Percentiles rank a stretch among this genome's conserved stretches.
Conservation (phyloP, 2,113 vertebrate genomes). For the Orientallactaga bullata region DNA sequence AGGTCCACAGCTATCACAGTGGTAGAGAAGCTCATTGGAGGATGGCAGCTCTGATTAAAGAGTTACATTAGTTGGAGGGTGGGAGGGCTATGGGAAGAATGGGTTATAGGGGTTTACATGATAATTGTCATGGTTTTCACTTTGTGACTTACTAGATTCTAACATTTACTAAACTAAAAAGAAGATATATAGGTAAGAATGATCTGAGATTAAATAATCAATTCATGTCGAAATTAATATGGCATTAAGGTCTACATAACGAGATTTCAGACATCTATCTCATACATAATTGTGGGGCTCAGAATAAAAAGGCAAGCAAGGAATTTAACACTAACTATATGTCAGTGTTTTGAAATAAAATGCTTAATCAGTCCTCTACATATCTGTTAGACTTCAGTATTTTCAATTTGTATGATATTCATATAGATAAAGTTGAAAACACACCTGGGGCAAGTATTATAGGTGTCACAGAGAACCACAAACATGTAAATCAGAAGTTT, state of each 20-base stretch:
- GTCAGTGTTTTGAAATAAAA: constrained; percentile 23
- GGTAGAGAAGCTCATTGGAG: not conserved
- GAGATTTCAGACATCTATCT: not conserved
- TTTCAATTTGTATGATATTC: not conserved
- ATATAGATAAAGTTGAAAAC: not conserved
- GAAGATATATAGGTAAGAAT: not conserved
- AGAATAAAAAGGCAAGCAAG: not conserved
- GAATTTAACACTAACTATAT: constrained; percentile 7
- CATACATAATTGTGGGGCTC: not conserved
- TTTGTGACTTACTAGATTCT: not conserved
- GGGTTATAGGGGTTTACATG: too few relatives aligned
- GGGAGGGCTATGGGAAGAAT: too few relatives aligned
- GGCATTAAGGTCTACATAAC: not conserved
- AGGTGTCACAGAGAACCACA: not conserved
- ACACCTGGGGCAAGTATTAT: not conserved
- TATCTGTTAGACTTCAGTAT: not conserved
- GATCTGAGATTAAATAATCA: constrained; percentile 5
- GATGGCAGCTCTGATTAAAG: not conserved
- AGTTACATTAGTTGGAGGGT: not conserved
- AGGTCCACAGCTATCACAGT: not conserved
- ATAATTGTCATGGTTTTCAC: not conserved
- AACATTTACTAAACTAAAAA: not conserved
- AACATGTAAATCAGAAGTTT: not conserved
- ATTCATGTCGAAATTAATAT: not conserved
- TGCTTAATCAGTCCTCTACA: not conserved